Evolutionary conservation across 2,888 invertebrate species (phyloP).

Genomic region (Tanytarsus gracilentus): DNA sequence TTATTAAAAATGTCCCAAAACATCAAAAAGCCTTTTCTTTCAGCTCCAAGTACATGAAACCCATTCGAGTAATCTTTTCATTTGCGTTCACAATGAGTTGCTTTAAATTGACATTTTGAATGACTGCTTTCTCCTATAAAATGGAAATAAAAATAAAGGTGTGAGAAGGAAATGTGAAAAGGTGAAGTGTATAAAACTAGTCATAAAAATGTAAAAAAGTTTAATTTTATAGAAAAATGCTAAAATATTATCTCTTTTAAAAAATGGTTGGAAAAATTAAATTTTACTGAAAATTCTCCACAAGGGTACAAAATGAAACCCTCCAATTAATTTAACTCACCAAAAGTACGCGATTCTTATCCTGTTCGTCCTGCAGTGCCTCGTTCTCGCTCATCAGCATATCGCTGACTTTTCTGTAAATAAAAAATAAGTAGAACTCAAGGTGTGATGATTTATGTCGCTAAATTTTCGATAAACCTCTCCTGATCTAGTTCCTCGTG

Average conservation of each 20-base stretch:
- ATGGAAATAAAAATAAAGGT: not conserved
- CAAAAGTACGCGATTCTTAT: not conserved
- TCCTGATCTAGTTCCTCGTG: slow-evolving; percentile 36
- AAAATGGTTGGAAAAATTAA: too few species aligned
- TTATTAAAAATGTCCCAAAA: not conserved
- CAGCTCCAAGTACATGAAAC: slow-evolving; percentile 23
- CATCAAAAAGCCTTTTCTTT: not conserved
- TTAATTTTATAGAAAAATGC: not conserved
- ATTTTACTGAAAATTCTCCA: too few species aligned
- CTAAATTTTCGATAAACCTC: slow-evolving; percentile 32
- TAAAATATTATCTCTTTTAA: too few species aligned
- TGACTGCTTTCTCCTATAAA: slow-evolving; percentile 22
- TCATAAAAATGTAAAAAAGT: not conserved
- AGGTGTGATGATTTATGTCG: too few species aligned
- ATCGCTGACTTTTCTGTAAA: slow-evolving; percentile 1
- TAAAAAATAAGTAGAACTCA: too few species aligned
- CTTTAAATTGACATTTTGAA: slow-evolving; percentile 26
- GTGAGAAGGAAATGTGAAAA: not conserved
- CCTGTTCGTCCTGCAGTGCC: not conserved
- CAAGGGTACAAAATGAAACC: too few species aligned
- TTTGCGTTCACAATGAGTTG: not conserved
- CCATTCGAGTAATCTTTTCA: slow-evolving; percentile 27
- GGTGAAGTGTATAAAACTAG: not conserved
- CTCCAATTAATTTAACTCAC: not conserved
- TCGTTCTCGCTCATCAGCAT: slow-evolving; percentile 7